These are phyloP conservation scores for Tipula vernalis DNA, from an alignment of 2,888 invertebrate genomes.

Conservation along the genomic window DNA sequence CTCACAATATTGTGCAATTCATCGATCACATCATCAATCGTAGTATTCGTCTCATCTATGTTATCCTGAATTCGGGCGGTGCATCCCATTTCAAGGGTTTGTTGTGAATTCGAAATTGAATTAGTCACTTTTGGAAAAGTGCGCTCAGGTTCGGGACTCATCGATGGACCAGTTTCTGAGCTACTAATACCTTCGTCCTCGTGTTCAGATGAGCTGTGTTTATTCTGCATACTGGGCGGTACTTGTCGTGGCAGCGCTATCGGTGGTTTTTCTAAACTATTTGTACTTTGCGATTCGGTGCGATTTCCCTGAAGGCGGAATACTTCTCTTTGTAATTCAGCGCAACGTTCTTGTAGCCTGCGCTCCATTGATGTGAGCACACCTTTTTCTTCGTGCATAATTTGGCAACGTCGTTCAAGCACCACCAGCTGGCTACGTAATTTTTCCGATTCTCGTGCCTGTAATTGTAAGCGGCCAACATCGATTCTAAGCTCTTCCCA, in stretches of 20 bases:
- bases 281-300: conserved; percentile 25
- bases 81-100: not conserved
- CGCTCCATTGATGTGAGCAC: conserved; percentile 59
- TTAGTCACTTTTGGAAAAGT: conserved; percentile 27
- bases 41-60: conserved; percentile 40
- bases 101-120: conserved; percentile 11
- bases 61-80: not conserved
- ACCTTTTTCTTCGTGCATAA: conserved; percentile 65
- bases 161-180: conserved; percentile 56
- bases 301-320: conserved; percentile 41
- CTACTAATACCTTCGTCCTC: conserved; percentile 85
- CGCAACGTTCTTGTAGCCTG: conserved; percentile 61
- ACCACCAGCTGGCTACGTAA: conserved; percentile 56
- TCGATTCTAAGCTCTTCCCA: conserved; percentile 71
- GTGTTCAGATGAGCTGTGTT: conserved; percentile 54
- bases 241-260: conserved; percentile 32
- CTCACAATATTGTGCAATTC: conserved; percentile 74
- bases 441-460: conserved; percentile 55
- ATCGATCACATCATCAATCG: conserved; percentile 79
- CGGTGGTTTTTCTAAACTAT: conserved; percentile 30
- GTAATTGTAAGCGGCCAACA: conserved; percentile 58
- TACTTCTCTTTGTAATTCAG: conserved; percentile 58
- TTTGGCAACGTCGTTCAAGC: conserved; percentile 52
- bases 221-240: conserved; percentile 24
- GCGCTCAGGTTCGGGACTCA: conserved; percentile 52